Evolutionary conservation across 2,888 invertebrate species (phyloP), one percentile per base, ranked within the genome.

Genomic region (Perizoma affinitatum): DNA sequence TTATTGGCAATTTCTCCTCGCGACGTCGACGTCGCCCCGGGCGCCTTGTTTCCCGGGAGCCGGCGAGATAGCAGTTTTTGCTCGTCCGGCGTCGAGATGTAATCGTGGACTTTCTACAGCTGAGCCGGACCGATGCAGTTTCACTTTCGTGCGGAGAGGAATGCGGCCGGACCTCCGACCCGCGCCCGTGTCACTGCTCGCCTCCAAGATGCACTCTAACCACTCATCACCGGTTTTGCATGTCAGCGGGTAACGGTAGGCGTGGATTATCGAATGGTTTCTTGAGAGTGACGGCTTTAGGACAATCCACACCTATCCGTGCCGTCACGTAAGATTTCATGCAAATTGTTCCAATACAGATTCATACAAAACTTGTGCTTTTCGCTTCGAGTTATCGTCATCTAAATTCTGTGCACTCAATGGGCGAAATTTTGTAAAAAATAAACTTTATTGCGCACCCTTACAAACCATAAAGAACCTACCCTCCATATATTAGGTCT

Each of bases 111-210:
- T 92, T 92, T 92, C 90, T 91, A 91, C 88, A 83, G 89, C 84
- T 86, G 90, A 87, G 87, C 55, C 83, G 81, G 80, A 76, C 76
- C 80, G 80, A 78, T 79, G 86, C 84, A 86, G 88, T 91, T 92
- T 91, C 91, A 91, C 91, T 92, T 91, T 91, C 91, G 80, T 87
- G 84, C 86, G 83, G 79, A 86, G 83, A 75, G 90, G 91, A 91
- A 91, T 90, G 91, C 87, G 90, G 87, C 86, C 89, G 88, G 86
- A 90, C 90, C 91, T 90, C 86, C 90, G 90, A 90, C 90, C 90
- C 86, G 75, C 80, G 82, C 79, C 81, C 79, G 77, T 76, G 72
- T 75, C 71, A 69, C 74, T 61, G 60, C 67, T 65, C 72, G 63
- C 65, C 71, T 72, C 73, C 68, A 70, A 67, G 74, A 67, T 71